A percentile compares a stretch with the other conserved stretches of the same genome.
Conservation (phyloP, 2,797 vertebrate genomes). For the Emys orbicularis region DNA sequence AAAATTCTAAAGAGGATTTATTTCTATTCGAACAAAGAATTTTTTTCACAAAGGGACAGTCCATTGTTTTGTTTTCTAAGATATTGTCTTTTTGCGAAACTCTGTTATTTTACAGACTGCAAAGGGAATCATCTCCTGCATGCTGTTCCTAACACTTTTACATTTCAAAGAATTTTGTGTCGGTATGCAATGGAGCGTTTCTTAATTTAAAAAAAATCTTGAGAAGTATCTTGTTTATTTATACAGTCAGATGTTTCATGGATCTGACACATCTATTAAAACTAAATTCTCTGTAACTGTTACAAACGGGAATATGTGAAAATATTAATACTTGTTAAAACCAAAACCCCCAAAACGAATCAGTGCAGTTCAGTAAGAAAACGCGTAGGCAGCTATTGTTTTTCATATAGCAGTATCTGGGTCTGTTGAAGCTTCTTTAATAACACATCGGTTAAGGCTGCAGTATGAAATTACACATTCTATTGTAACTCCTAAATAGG, state of each 20-base stretch:
- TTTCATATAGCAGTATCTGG: not conserved
- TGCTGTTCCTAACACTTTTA: not conserved
- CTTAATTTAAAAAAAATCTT: not conserved
- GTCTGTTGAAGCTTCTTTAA: not conserved
- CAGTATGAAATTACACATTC: conserved; percentile 56
- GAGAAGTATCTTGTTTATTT: not conserved
- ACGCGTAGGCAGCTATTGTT: not conserved
- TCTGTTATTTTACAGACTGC: conserved; percentile 36
- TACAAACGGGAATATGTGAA: rapidly evolving
- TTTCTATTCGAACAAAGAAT: conserved; percentile 30
- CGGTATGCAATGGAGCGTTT: not conserved
- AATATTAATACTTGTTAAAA: rapidly evolving
- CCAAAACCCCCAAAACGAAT: not conserved
- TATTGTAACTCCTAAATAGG: conserved; percentile 65
- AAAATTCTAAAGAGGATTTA: conserved; percentile 1
- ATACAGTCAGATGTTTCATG: not conserved
- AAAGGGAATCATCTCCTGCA: not conserved
- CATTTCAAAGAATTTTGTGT: not conserved
- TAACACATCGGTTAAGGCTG: conserved; percentile 1
- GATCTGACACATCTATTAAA: not conserved
- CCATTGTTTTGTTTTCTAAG: not conserved
- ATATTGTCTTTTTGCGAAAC: rapidly evolving
- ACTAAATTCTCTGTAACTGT: not conserved
- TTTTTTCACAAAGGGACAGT: not conserved
- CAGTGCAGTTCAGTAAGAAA: rapidly evolving